Percentiles rank a stretch among this genome's conserved stretches.
phyloP scores from a whole-genome alignment of 2,888 invertebrate genomes.

The Lottia scabra region DNA sequence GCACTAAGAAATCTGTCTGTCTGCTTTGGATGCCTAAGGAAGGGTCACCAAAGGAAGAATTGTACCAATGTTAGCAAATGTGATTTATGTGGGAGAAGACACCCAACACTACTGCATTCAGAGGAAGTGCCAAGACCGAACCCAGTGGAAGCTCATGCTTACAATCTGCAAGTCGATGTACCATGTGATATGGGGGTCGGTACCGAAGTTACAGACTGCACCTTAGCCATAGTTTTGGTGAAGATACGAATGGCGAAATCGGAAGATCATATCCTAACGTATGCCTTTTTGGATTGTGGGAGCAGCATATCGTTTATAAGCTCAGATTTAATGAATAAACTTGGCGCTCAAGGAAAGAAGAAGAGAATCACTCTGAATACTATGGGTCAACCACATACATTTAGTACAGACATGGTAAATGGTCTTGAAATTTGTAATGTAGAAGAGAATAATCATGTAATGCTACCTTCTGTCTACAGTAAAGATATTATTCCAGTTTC shows the following conservation, averaged over 20 bases:
- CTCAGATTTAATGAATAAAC: not conserved
- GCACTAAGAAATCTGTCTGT: not conserved
- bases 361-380: not conserved
- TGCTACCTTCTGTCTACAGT: conserved; percentile 4
- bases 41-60: not conserved
- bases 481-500: conserved; percentile 13
- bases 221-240: not conserved
- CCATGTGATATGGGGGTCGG: not conserved
- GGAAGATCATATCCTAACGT: not conserved
- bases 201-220: not conserved
- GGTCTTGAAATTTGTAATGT: conserved; percentile 10
- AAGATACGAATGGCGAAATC: not conserved
- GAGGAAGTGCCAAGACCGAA: not conserved
- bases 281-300: not conserved
- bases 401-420: not conserved
- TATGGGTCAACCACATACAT: not conserved
- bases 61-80: not conserved
- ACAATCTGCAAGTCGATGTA: not conserved
- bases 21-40: conserved; percentile 4
- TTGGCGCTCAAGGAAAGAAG: not conserved
- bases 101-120: not conserved
- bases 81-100: not conserved
- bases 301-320: not conserved
- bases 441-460: not conserved
- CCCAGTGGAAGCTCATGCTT: not conserved